Conservation (phyloP, 2,113 vertebrate genomes). For the Melanocharis versteri region DNA sequence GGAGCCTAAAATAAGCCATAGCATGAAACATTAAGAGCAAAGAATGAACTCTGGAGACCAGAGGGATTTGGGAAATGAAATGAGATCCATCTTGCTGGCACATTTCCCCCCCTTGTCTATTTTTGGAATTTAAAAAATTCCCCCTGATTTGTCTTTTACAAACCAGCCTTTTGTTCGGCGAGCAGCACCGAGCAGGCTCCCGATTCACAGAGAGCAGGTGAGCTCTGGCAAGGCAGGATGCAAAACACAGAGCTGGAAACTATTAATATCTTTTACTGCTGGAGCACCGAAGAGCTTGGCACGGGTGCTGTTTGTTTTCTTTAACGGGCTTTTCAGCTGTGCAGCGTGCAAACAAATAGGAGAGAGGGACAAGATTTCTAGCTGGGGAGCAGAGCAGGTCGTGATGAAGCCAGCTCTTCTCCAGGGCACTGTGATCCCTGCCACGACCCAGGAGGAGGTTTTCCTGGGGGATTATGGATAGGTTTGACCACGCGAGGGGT, state of each 20-base stretch:
- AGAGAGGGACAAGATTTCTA: background rate
- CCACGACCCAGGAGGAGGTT: accelerated
- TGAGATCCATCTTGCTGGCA: slow-evolving; percentile 61
- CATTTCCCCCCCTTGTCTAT: slow-evolving; percentile 23
- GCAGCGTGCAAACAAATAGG: background rate
- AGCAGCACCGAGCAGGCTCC: background rate
- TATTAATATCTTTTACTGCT: slow-evolving; percentile 42
- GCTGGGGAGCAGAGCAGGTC: background rate
- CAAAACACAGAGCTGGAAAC: slow-evolving; percentile 29
- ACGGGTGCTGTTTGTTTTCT: slow-evolving; percentile 49
- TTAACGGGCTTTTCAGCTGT: background rate
- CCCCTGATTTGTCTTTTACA: slow-evolving; percentile 50
- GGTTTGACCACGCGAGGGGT: background rate
- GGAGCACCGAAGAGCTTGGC: background rate
- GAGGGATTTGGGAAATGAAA: slow-evolving; percentile 64
- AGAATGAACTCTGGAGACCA: slow-evolving; percentile 59
- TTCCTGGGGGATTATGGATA: background rate
- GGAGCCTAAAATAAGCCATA: slow-evolving; percentile 64
- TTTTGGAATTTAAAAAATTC: slow-evolving; percentile 62
- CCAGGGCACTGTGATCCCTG: background rate
- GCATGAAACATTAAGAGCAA: slow-evolving; percentile 63
- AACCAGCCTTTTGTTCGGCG: slow-evolving; percentile 29
- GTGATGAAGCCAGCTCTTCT: background rate
- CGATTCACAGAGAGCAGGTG: slow-evolving; percentile 12
- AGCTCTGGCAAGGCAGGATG: slow-evolving; percentile 28